Base-by-base conservation (phyloP, 2,888 invertebrate genomes). In the Lepas anatifera region DNA sequence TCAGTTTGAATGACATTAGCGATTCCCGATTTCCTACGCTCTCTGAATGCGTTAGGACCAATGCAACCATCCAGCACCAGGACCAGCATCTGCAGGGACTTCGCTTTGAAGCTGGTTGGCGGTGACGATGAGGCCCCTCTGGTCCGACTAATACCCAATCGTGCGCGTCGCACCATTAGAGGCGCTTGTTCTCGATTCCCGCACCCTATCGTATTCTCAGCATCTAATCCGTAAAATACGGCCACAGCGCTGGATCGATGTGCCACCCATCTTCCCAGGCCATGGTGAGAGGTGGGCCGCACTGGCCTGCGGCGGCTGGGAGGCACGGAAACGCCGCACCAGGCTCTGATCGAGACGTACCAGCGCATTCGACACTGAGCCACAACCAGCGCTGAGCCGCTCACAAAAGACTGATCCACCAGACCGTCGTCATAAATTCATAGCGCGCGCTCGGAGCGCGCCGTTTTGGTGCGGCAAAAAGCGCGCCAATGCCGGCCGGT, bases 151-250 rank as follows among this genome's bases (percentile, higher is more conserved):
- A 58, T 58, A 58, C 58, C 58, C 58, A 58, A 58, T 58, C 58
- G 16, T 29, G 58, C 32, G 3, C 18, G 32, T 22, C 52, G 11
- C 18, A 4, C 58, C 58, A 58, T 58, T 58, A 58, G 58, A 7
- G 18, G 18, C 6, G 58, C 58, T 58, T 58, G 58, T 58, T 58
- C 58, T 32, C 58, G 16, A 32, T 8, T 29, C 25, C 58, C 32
- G 11, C 18, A 18, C 32, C 58, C n/a, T n/a, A n/a, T n/a, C n/a
- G n/a, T n/a, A n/a, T n/a, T n/a, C n/a, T 4, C 58, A 32, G 32
- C 58, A 25, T 29, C 58, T 58, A 58, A 58, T 58, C 58, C 58
- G 58, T 58, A 58, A 58, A 58, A 58, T 58, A 58, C 58, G 32
- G 27, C 32, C 13, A n/a, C 58, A 29, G 16, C 58, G 32, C 18